Base-by-base conservation (phyloP, 1,140 invertebrate genomes). In the Monochamus saltuarius region DNA sequence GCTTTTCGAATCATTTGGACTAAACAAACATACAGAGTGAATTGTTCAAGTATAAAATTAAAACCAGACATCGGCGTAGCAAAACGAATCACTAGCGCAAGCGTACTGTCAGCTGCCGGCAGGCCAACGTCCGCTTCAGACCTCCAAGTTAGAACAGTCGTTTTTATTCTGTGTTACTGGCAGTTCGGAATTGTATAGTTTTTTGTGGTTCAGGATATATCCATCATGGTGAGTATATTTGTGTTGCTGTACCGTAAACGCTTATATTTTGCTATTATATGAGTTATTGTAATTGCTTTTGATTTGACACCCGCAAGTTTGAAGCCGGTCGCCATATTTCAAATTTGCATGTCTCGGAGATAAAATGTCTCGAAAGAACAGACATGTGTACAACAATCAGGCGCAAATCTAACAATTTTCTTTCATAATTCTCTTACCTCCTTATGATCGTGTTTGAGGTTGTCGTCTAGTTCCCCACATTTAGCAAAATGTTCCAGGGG, bases 71-170 rank as follows among this genome's bases (percentile, higher is more conserved):
- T 37, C 49, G 46, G 62, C 57, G 59, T 66, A 59, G 55, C 57
- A 50, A 59, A 45, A 51, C 9, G 35, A 52, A 39, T 29, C 22
- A 3, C 45, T 49, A 14, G 59, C 60, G 58, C 49, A 45, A 54
- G 71, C 70, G 69, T 58, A 62, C 36, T 65, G 45, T 58, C 54
- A 65, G n/a, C 64, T 65, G 56, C 73, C 70, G 68, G 72, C 51
- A 69, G 74, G 75, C 73, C 72, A 75, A 75, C 75, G 73, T 75
- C 72, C 73, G 69, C 68, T 66, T 57, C 64, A 70, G 64, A 70
- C 58, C 63, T 68, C 55, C 60, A 60, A 51, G 56, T 59, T 43
- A 61, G 65, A 65, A 60, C 65, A 72, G 68, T 73, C 64, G 58
- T 62, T 64, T 66, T 49, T 64, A 60, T 56, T 61, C 63, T 62